Evolutionary conservation across 2,113 vertebrate species (phyloP).

Genomic region (Antechinus stuartii): DNA sequence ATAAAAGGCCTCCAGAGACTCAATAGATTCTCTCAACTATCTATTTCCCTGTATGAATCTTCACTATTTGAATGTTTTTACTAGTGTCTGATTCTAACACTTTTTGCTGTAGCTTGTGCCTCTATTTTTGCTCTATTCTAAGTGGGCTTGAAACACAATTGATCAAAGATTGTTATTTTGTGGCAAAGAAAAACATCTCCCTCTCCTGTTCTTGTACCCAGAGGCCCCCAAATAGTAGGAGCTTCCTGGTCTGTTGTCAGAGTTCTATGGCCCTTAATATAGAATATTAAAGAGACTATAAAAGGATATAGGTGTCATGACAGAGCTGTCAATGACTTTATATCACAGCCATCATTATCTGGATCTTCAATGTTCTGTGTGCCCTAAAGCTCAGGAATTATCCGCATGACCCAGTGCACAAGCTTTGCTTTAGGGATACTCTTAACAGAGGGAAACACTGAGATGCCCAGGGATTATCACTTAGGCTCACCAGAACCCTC

Average conservation of each 20-base stretch:
- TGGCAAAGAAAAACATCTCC: constrained; percentile 6
- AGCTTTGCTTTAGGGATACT: neutral
- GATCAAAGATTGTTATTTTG: neutral
- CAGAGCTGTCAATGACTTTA: neutral
- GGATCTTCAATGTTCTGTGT: neutral
- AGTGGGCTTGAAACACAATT: neutral
- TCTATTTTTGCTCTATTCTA: neutral
- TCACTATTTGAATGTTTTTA: constrained; percentile 41
- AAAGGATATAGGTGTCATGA: neutral
- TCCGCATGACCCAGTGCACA: neutral
- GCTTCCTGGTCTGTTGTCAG: neutral
- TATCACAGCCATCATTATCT: neutral
- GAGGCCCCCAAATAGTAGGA: neutral
- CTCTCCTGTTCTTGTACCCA: neutral
- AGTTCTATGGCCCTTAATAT: neutral
- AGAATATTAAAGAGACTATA: neutral
- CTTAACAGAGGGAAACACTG: neutral
- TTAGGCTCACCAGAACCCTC: neutral
- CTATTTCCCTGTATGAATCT: neutral
- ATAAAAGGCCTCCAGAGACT: constrained; percentile 27
- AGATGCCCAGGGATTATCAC: neutral
- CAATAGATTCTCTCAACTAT: neutral
- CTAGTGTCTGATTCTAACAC: constrained; percentile 28
- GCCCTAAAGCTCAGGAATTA: neutral
- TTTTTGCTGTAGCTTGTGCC: neutral